phyloP scores from a whole-genome alignment of 2,113 vertebrate species.

The Callocephalon fimbriatum region DNA sequence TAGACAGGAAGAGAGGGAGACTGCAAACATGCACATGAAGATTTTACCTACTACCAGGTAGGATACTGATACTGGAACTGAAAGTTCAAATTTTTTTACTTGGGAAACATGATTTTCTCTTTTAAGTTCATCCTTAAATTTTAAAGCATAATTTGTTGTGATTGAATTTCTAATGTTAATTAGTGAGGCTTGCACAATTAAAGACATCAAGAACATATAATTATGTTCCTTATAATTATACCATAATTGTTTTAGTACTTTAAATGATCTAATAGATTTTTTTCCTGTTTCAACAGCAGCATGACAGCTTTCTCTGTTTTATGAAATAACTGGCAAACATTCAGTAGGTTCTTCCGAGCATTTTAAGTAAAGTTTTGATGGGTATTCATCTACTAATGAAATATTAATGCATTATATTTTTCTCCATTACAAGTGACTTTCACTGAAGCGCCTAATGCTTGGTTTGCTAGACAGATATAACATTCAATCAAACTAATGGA shows the following conservation, averaged over 20 bases:
- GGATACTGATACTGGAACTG: not conserved
- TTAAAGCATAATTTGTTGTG: slow-evolving; percentile 74
- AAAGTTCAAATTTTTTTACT: slow-evolving; percentile 47
- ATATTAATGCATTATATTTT: slow-evolving; percentile 69
- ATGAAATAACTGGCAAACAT: slow-evolving; percentile 62
- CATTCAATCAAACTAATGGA: slow-evolving; percentile 70
- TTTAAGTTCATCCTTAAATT: slow-evolving; percentile 67
- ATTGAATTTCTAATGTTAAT: slow-evolving; percentile 72
- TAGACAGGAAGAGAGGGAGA: not conserved
- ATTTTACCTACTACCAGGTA: not conserved
- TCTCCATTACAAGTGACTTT: slow-evolving; percentile 64
- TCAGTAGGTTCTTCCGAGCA: slow-evolving; percentile 61
- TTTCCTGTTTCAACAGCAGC: slow-evolving; percentile 58
- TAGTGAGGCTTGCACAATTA: slow-evolving; percentile 69
- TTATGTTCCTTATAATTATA: slow-evolving; percentile 75
- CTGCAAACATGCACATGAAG: not conserved
- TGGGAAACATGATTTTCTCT: slow-evolving; percentile 38
- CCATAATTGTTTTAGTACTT: slow-evolving; percentile 72
- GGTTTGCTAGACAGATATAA: slow-evolving; percentile 61
- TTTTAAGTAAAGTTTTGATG: slow-evolving; percentile 67
- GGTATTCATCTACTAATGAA: slow-evolving; percentile 73
- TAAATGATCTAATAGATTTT: slow-evolving; percentile 72
- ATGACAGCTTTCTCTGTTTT: slow-evolving; percentile 56
- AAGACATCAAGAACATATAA: slow-evolving; percentile 71
- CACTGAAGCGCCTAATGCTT: slow-evolving; percentile 60